Evolutionary conservation across 2,888 invertebrate species (phyloP), one percentile per base, ranked within the genome.

Genomic region (Latrodectus elegans): DNA sequence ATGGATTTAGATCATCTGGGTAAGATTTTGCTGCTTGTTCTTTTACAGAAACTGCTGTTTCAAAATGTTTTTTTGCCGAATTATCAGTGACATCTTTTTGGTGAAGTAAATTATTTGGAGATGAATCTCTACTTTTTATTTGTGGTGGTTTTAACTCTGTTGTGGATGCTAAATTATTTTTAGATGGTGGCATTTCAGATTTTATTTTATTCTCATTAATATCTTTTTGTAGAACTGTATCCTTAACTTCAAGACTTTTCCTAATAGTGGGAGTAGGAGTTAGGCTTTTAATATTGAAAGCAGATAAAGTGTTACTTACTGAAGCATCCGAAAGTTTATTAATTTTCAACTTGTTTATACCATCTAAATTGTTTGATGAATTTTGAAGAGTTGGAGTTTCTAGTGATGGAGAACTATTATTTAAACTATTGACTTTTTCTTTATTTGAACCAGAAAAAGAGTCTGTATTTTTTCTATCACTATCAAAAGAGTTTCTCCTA

Each of bases 1-100:
- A 97, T 8, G 97, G 97, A 93, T 97, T 97, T 89, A 97, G 93
- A 91, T 95, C 94, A 89, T 94, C 94, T 0, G 97, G 97, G 93
- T 97, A 96, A 15, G 51, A 14, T 14, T 67, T 38, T 67, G 73
- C 67, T 93, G 92, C 64, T 74, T 84, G 74, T 67, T 60, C 71
- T 26, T 74, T 86, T 65, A 51, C 53, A 6, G 53, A 4, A 8
- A 49, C 53, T 38, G 76, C 51, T n/a, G n/a, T 22, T 0, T 52
- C 49, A 26, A 53, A 15, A 4, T 51, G 60, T 64, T 55, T 55
- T 0, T 22, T 76, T 53, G 60, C 67, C 1, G 10, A 17, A 67
- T 10, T 12, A 10, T 77, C 26, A 64, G 38, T 38, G 76, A 8
- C n/a, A 55, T 55, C 17, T 71, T 70, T n/a, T 73, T 26, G 8